These are phyloP conservation scores for Tragelaphus oryx DNA, from an alignment of 2,797 vertebrate species.

Conservation along the genomic window DNA sequence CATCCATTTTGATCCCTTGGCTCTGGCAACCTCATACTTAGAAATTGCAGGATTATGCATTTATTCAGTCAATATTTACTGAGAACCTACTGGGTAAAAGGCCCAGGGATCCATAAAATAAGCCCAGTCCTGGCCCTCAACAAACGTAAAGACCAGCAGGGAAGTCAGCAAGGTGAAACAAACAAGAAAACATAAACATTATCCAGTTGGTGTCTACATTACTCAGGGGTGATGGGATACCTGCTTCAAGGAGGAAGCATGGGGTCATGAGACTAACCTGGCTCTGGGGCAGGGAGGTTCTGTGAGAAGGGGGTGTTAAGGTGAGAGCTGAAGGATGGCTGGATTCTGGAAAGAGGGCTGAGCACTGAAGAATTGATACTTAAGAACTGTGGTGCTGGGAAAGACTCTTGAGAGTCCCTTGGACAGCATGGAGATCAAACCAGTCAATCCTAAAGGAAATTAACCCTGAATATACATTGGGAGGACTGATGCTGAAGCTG, in stretches of 20 bases:
- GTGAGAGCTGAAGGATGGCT: background rate
- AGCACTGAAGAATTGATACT: background rate
- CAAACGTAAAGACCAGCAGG: background rate
- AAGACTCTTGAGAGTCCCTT: background rate
- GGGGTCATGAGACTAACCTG: background rate
- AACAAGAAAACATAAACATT: background rate
- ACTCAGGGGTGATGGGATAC: fast-evolving
- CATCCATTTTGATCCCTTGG: background rate
- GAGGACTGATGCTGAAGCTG: background rate
- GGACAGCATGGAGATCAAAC: background rate
- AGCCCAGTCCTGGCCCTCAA: background rate
- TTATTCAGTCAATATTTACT: background rate
- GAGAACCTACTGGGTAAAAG: background rate
- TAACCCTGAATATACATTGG: background rate
- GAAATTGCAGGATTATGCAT: background rate
- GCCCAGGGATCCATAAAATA: background rate
- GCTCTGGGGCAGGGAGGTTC: background rate
- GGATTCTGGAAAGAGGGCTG: background rate
- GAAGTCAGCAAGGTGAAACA: background rate
- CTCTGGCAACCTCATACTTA: background rate
- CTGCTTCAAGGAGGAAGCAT: background rate
- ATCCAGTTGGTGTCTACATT: too few species aligned
- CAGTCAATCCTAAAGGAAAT: background rate
- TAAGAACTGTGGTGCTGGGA: background rate
- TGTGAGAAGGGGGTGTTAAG: background rate